phyloP scores from a whole-genome alignment of 2,888 invertebrate species.

The Resseliella maxima region DNA sequence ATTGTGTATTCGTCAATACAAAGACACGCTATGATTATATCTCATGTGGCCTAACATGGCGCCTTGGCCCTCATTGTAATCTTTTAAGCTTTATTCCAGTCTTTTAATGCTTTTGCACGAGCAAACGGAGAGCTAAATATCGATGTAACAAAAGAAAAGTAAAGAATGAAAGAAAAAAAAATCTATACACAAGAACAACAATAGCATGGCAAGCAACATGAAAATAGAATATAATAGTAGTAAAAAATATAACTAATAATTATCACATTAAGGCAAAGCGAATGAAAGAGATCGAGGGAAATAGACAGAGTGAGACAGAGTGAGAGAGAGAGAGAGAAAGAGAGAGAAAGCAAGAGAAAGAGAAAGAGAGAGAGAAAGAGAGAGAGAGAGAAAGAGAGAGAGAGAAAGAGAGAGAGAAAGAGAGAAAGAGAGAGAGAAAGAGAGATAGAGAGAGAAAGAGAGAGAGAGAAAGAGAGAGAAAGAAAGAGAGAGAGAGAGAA shows the following conservation, averaged over 20 bases:
- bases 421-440: too few relatives aligned
- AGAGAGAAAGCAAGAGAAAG: too few relatives aligned
- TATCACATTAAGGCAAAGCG: neutral
- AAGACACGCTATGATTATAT: neutral
- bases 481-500: too few relatives aligned
- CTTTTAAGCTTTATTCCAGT: conserved; percentile 26
- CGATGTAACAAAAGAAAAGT: neutral
- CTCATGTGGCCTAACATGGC: neutral
- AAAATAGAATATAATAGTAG: neutral
- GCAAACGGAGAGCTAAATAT: neutral
- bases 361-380: too few relatives aligned
- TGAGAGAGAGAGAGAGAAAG: too few relatives aligned
- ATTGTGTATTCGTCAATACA: neutral
- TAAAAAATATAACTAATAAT: neutral
- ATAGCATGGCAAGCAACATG: conserved; percentile 5
- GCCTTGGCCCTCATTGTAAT: conserved; percentile 3
- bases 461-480: too few relatives aligned
- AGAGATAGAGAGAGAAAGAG: too few relatives aligned
- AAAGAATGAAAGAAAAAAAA: neutral
- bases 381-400: too few relatives aligned
- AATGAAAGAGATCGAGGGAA: neutral
- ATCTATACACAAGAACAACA: neutral
- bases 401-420: too few relatives aligned
- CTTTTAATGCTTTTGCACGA: neutral
- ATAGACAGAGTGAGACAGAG: neutral